Percentiles rank a stretch among this genome's conserved stretches.
These are phyloP conservation scores for Acutogordius australiensis DNA, from an alignment of 2,888 invertebrate species.

Conservation along the genomic window DNA sequence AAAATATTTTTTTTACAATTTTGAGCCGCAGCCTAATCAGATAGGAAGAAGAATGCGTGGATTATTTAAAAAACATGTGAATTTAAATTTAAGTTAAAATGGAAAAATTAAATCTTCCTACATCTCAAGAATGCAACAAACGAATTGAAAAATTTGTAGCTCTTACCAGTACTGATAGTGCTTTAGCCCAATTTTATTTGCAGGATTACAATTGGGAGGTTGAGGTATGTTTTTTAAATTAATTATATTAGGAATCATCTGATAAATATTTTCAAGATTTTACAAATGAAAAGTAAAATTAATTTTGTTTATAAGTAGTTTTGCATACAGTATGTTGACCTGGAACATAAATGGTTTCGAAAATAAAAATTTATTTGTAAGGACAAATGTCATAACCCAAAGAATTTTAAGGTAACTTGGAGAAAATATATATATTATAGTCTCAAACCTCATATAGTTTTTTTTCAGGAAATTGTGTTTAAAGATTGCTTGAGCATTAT, in stretches of 20 bases:
- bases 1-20: too few species aligned
- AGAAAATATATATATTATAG: constrained; percentile 20
- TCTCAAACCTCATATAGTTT: constrained; percentile 30
- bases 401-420: constrained; percentile 24
- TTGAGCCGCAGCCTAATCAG: too few species aligned
- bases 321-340: constrained; percentile 28
- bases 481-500: constrained; percentile 25
- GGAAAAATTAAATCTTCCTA: constrained; percentile 18
- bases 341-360: constrained; percentile 36
- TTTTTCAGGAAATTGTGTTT: constrained; percentile 31
- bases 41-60: too few species aligned
- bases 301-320: too few species aligned
- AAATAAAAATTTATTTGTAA: constrained; percentile 25
- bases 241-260: background rate
- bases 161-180: constrained; percentile 29
- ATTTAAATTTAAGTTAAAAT: too few species aligned
- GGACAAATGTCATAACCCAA: constrained; percentile 28
- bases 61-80: too few species aligned
- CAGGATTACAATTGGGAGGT: constrained; percentile 30
- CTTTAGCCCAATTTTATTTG: constrained; percentile 30
- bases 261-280: background rate
- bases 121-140: constrained; percentile 23
- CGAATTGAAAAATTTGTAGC: constrained; percentile 27
- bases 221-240: constrained; percentile 17
- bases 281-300: too few species aligned